Conservation (phyloP, 1,140 invertebrate genomes). For the Eumeta japonica region DNA sequence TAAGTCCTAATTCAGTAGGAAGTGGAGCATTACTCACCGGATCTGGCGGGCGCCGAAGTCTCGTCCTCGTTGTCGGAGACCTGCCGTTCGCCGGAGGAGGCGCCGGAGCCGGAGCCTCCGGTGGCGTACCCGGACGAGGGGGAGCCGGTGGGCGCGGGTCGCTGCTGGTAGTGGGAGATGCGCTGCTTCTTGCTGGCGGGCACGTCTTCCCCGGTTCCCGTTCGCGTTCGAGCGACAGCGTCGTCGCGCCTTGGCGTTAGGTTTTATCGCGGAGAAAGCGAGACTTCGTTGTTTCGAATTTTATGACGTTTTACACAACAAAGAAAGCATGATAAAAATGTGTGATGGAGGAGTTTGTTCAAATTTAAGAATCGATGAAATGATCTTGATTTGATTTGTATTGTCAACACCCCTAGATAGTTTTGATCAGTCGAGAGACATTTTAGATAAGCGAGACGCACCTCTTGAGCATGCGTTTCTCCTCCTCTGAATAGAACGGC, state of each 20-base stretch:
- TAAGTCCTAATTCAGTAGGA: too few relatives aligned
- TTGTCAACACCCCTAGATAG: too few relatives aligned
- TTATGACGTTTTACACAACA: too few relatives aligned
- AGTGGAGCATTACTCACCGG: constrained; percentile 41
- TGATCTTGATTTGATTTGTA: too few relatives aligned
- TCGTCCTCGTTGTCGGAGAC: constrained; percentile 54
- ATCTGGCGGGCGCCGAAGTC: too few relatives aligned
- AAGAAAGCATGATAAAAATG: too few relatives aligned
- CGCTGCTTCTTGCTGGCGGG: constrained; percentile 75
- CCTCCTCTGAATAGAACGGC: constrained; percentile 89
- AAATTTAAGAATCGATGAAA: too few relatives aligned
- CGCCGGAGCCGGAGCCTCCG: constrained; percentile 17
- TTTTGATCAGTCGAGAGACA: too few relatives aligned
- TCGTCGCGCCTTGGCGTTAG: too few relatives aligned
- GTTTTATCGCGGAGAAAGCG: constrained; percentile 44
- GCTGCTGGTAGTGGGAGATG: constrained; percentile 75
- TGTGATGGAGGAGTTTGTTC: too few relatives aligned
- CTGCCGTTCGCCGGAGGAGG: constrained; percentile 51
- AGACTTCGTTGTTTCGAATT: constrained; percentile 59
- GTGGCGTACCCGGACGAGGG: constrained; percentile 48
- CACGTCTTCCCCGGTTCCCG: constrained; percentile 50
- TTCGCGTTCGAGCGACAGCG: too few relatives aligned
- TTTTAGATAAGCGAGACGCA: too few relatives aligned
- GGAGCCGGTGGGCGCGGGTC: constrained; percentile 32
- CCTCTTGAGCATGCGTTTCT: constrained; percentile 82